These are phyloP conservation scores for Eubasilissa regina DNA, from an alignment of 1,140 invertebrate species.

Conservation along the genomic window DNA sequence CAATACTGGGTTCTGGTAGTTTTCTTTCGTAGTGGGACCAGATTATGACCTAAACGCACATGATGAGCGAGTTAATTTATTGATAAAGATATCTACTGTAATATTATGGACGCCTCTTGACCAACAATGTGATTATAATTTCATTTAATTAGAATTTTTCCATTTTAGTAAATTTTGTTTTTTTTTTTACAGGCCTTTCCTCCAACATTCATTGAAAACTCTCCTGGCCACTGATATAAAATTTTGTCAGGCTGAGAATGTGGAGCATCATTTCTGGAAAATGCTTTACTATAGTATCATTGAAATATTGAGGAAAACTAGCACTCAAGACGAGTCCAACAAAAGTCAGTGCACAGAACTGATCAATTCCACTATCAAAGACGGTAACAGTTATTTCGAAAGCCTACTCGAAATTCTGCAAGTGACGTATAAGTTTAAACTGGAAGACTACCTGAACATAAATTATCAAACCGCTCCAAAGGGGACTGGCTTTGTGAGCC, in stretches of 20 bases:
- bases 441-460: conserved; percentile 76
- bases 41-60: too few relatives aligned
- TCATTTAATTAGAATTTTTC: conserved; percentile 1
- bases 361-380: conserved; percentile 83
- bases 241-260: conserved; percentile 90
- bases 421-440: conserved; percentile 81
- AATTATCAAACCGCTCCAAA: conserved; percentile 72
- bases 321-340: conserved; percentile 71
- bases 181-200: conserved; percentile 65
- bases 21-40: too few relatives aligned
- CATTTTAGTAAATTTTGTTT: conserved; percentile 24
- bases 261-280: conserved; percentile 94
- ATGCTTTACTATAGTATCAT: conserved; percentile 93
- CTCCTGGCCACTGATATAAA: conserved; percentile 88
- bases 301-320: conserved; percentile 82
- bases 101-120: too few relatives aligned
- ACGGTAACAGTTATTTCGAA: conserved; percentile 87
- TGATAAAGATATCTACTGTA: too few relatives aligned
- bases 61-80: too few relatives aligned
- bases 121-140: not conserved
- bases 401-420: conserved; percentile 83
- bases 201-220: conserved; percentile 83
- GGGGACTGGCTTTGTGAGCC: conserved; percentile 78
- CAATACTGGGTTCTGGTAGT: too few relatives aligned
- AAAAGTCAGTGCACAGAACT: conserved; percentile 78